Conservation (phyloP, 1,140 invertebrate genomes). For the Halictus rubicundus region DNA sequence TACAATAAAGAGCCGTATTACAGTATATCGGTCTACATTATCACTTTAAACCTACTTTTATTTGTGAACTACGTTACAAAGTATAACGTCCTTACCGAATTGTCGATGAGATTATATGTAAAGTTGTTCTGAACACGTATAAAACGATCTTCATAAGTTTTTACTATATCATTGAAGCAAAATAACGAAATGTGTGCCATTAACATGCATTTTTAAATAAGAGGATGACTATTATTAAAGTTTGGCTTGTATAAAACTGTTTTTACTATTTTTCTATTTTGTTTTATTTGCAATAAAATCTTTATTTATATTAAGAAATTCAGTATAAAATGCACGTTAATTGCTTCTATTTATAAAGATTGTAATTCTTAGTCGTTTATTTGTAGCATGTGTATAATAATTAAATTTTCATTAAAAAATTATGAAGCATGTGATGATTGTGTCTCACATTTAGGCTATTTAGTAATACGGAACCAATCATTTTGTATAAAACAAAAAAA, state of each 20-base stretch:
- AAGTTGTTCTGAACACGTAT: too few species aligned
- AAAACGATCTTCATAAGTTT: slow-evolving; percentile 6
- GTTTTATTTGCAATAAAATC: not conserved
- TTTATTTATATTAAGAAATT: not conserved
- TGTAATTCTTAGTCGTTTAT: not conserved
- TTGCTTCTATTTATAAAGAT: not conserved
- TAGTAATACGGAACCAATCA: not conserved
- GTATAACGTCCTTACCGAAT: not conserved
- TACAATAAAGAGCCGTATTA: too few species aligned
- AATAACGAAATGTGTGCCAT: not conserved
- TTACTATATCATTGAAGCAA: not conserved
- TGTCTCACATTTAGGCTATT: not conserved
- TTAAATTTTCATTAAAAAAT: not conserved
- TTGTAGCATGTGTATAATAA: slow-evolving; percentile 6
- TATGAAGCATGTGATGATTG: slow-evolving; percentile 5
- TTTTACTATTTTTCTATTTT: not conserved
- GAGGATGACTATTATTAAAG: not conserved
- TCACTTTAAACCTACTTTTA: too few species aligned
- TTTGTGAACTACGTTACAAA: too few species aligned
- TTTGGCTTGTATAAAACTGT: slow-evolving; percentile 4
- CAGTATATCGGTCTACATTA: too few species aligned
- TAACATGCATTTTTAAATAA: slow-evolving; percentile 22
- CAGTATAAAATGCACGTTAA: slow-evolving; percentile 17
- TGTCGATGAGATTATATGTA: too few species aligned
- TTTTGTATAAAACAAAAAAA: not conserved